Conservation (phyloP, 2,113 vertebrate species). For the Todiramphus chloris region DNA sequence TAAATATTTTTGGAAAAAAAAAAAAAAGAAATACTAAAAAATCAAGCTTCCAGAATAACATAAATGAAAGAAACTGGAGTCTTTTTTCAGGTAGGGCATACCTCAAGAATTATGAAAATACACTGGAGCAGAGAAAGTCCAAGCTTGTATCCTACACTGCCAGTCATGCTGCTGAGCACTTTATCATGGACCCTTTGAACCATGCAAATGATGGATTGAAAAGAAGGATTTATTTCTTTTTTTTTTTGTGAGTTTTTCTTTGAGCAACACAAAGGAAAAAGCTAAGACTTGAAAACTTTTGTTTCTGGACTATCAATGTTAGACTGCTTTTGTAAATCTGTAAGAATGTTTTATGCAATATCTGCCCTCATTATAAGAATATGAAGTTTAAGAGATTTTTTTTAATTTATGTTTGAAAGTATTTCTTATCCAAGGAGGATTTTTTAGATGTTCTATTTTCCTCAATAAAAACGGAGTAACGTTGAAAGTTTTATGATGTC, state of each 20-base stretch:
- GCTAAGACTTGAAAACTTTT: neutral
- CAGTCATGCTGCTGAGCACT: constrained; percentile 48
- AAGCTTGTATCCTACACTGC: neutral
- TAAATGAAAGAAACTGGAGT: neutral
- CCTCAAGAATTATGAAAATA: neutral
- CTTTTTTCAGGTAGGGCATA: neutral
- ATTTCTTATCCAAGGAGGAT: constrained; percentile 38
- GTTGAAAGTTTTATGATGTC: neutral
- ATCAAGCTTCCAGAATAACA: neutral
- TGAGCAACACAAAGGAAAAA: neutral
- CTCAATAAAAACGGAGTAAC: neutral
- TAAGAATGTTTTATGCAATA: neutral
- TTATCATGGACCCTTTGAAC: neutral
- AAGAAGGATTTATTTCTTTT: neutral
- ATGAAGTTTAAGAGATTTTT: neutral
- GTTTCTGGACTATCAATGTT: neutral
- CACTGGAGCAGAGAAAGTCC: neutral
- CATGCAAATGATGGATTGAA: neutral
- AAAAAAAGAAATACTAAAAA: neutral
- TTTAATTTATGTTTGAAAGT: constrained; percentile 17
- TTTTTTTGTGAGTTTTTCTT: neutral
- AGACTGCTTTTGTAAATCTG: constrained; percentile 4
- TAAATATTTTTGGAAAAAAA: neutral
- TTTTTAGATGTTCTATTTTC: constrained; percentile 60
- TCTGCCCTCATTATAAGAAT: neutral